Percentiles rank a stretch among this genome's conserved stretches.
Evolutionary conservation across 2,888 invertebrate species (phyloP).

Genomic region (Caenorhabditis sp.): DNA sequence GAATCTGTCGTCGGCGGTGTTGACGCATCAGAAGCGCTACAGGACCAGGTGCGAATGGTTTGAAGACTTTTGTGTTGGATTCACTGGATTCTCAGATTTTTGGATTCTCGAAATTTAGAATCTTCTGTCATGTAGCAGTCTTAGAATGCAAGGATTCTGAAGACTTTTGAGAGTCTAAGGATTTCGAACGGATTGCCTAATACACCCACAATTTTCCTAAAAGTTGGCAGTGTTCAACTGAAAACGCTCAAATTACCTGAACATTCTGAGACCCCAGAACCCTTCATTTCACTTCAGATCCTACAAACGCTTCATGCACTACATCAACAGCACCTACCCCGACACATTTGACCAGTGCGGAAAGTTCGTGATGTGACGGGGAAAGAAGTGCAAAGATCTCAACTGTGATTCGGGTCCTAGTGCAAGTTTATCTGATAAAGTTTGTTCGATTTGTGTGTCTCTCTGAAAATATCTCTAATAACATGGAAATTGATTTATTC

Average conservation of each 20-base stretch:
- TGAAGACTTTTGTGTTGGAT: neutral
- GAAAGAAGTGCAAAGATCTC: conserved; percentile 9
- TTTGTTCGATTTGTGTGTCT: neutral
- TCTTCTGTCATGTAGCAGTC: no score
- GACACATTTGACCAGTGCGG: conserved; percentile 67
- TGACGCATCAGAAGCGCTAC: conserved; percentile 63
- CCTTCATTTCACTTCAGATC: no score
- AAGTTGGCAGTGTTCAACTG: no score
- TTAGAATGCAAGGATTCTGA: no score
- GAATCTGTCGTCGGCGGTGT: conserved; percentile 65
- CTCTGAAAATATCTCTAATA: conserved; percentile 3
- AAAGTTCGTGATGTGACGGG: conserved; percentile 68
- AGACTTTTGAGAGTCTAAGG: no score
- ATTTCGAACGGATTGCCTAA: no score
- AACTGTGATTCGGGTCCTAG: neutral
- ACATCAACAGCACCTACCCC: conserved; percentile 68
- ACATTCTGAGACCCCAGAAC: no score
- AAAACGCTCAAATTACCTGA: no score
- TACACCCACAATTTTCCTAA: no score
- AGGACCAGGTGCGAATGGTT: conserved; percentile 34
- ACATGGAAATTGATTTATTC: conserved; percentile 54
- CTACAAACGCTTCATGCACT: conserved; percentile 57
- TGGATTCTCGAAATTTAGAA: no score
- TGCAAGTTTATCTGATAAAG: neutral
- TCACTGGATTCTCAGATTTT: neutral